Percentiles rank a stretch among this genome's conserved stretches.
These are phyloP conservation scores for Maniola hyperantus DNA, from an alignment of 2,888 invertebrate species.

Conservation along the genomic window DNA sequence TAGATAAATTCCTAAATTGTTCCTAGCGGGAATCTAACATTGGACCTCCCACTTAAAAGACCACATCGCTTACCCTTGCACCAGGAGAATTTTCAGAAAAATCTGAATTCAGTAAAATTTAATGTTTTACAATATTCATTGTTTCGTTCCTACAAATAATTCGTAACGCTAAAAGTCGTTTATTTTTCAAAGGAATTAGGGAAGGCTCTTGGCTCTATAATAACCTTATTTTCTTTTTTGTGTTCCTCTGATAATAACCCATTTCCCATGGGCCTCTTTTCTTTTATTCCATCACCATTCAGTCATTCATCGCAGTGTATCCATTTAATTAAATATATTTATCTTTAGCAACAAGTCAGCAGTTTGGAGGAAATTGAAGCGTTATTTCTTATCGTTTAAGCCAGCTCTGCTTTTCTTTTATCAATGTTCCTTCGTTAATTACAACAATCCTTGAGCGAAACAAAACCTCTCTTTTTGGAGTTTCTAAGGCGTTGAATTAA, in stretches of 20 bases:
- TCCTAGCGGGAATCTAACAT: no score
- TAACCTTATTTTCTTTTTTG: neutral
- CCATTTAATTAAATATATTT: slow-evolving; percentile 12
- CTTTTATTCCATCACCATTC: slow-evolving; percentile 8
- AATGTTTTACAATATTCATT: neutral
- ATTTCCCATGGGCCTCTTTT: slow-evolving; percentile 2
- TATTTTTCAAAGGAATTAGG: neutral
- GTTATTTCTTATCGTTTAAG: slow-evolving; percentile 4
- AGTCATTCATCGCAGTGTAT: slow-evolving; percentile 9
- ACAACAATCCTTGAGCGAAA: neutral
- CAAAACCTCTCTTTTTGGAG: neutral
- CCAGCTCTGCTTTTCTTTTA: slow-evolving; percentile 1
- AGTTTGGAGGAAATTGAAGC: neutral
- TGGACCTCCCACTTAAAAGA: no score
- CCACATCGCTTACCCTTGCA: no score
- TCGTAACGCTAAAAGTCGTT: neutral
- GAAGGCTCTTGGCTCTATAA: neutral
- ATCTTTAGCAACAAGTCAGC: neutral
- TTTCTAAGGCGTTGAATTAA: neutral
- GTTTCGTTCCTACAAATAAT: neutral
- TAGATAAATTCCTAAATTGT: no score
- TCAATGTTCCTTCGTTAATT: slow-evolving; percentile 2
- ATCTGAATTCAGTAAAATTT: no score
- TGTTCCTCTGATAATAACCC: neutral
- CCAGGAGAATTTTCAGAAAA: no score